A percentile compares a stretch with the other conserved stretches of the same genome.
Conservation (phyloP, 2,888 invertebrate species). For the Callyntrura guangdongensis region DNA sequence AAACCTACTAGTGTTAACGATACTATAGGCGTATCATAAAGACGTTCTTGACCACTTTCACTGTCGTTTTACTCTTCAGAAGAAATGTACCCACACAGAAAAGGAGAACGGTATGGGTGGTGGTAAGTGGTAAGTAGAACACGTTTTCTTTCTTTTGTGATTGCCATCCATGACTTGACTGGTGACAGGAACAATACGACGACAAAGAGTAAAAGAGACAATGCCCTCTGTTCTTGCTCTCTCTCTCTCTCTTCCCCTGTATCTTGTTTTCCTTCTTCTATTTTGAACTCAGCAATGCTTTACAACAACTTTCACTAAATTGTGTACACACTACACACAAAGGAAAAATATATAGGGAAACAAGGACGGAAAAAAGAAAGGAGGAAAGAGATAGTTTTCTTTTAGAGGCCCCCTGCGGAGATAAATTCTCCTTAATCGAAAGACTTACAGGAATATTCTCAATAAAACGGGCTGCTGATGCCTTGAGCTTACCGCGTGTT, state of each 20-base stretch:
- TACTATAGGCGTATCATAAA: neutral
- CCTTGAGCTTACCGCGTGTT: slow-evolving; percentile 59
- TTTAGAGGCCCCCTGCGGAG: slow-evolving; percentile 84
- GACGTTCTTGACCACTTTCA: slow-evolving; percentile 30
- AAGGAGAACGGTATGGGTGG: neutral
- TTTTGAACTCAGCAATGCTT: neutral
- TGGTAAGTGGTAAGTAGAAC: slow-evolving; percentile 21
- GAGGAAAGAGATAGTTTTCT: slow-evolving; percentile 81
- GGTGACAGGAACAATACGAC: slow-evolving; percentile 71
- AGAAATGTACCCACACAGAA: neutral
- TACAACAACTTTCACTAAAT: slow-evolving; percentile 8
- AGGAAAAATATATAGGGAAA: neutral
- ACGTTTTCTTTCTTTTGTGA: slow-evolving; percentile 40
- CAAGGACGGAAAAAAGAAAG: slow-evolving; percentile 43
- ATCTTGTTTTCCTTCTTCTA: neutral
- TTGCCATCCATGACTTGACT: slow-evolving; percentile 61
- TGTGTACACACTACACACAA: neutral
- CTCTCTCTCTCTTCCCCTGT: slow-evolving; percentile 5
- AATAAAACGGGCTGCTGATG: slow-evolving; percentile 83
- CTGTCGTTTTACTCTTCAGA: neutral
- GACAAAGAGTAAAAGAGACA: slow-evolving; percentile 73
- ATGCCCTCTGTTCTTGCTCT: slow-evolving; percentile 61
- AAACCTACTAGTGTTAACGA: neutral
- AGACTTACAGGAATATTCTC: slow-evolving; percentile 83
- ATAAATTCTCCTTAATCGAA: slow-evolving; percentile 85